Evolutionary conservation across 2,113 vertebrate genomes (phyloP), one percentile per base, ranked within the genome.

Genomic region (Aramus guarauna): DNA sequence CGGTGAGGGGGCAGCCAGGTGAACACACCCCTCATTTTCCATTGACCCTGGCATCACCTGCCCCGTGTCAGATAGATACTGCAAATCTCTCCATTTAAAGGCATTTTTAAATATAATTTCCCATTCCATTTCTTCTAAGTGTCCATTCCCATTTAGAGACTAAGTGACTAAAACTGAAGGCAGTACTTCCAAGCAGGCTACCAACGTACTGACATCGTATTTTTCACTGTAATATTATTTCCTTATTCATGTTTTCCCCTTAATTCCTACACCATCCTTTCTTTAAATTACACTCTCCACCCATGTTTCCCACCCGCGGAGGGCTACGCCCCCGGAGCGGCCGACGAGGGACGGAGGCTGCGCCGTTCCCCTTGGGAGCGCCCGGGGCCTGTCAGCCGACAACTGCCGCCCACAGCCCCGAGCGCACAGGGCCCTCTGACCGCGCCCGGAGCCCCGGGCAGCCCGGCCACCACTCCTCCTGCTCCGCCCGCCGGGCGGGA

Each of bases 401-500:
- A 1, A 1, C 0, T 0, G 8, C 0, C 0, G 3, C 2, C 18
- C 18, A 6, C 22, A 37, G 18, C 4, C 18, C 22, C 27, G 23
- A 20, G 10, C 9, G 11, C 9, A 12, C 11, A 47, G 48, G 17
- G 36, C n/a, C 21, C 0, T 8, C 23, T 14, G 13, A 5, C 19
- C 0, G 19, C 17, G 8, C 13, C 34, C 3, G 34, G 5, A 7
- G 29, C 14, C 2, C 22, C 63, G 13, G 39, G 19, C 39, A 2
- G 63, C 22, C 12, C 30, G 6, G 9, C 21, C 30, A 10, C 32
- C 19, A 32, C 50, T 29, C 52, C 12, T 11, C 43, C 12, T 11
- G 3, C 23, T 27, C 23, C 27, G 37, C 18, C 60, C 18, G 20
- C 58, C 24, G 59, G 69, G 39, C 32, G 69, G 39, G 36, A 15